Evolutionary conservation across 2,797 vertebrate species (phyloP).

Genomic region (Natrix natrix): DNA sequence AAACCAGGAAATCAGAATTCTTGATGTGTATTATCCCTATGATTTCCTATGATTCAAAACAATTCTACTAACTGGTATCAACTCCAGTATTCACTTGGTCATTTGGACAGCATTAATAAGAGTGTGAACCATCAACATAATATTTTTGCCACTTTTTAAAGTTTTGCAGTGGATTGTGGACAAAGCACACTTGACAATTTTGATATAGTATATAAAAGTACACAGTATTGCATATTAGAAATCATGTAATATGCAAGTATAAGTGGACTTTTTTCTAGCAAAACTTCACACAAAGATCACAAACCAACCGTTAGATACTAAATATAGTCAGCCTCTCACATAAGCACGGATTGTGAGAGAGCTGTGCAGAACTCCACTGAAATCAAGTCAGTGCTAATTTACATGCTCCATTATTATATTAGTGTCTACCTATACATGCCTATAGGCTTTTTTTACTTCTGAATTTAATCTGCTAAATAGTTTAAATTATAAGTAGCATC

Average conservation of each 20-base stretch:
- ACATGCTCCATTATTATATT: slow-evolving; percentile 73
- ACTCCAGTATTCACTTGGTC: neutral
- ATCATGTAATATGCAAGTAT: slow-evolving; percentile 4
- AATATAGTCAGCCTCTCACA: slow-evolving; percentile 7
- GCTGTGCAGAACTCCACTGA: slow-evolving; percentile 20
- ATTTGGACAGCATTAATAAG: neutral
- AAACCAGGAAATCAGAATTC: neutral
- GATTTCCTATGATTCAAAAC: neutral
- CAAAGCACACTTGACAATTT: neutral
- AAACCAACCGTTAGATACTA: slow-evolving; percentile 17
- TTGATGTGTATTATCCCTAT: neutral
- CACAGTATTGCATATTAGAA: neutral
- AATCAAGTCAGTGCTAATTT: slow-evolving; percentile 60
- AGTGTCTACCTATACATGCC: slow-evolving; percentile 63
- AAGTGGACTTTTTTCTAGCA: neutral
- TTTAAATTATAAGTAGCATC: slow-evolving; percentile 24
- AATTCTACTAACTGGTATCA: neutral
- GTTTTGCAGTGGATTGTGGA: neutral
- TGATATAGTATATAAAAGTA: neutral
- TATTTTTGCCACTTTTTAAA: neutral
- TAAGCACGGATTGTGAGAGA: neutral
- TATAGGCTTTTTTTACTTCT: slow-evolving; percentile 22
- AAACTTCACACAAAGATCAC: slow-evolving; percentile 6
- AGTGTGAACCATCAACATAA: neutral
- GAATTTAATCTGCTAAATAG: slow-evolving; percentile 24